Evolutionary conservation across 2,113 vertebrate genomes (phyloP).

Genomic region (Deroptyus accipitrinus): DNA sequence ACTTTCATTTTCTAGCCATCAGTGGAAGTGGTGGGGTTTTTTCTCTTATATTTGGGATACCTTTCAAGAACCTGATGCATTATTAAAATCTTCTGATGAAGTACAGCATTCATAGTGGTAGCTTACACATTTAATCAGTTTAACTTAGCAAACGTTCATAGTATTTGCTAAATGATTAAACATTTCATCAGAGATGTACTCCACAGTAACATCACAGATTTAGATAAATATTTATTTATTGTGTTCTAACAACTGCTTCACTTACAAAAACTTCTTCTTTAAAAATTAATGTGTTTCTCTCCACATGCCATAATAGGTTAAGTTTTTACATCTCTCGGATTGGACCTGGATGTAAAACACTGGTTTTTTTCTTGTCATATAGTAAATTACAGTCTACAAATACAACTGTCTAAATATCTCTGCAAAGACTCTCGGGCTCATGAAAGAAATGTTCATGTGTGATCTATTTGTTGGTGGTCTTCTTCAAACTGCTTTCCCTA

Average conservation of each 20-base stretch:
- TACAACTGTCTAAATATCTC: background rate
- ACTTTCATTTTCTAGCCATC: background rate
- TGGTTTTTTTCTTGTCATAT: background rate
- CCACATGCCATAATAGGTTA: background rate
- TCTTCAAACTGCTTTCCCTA: conserved; percentile 8
- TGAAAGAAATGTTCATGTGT: background rate
- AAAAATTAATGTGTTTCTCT: background rate
- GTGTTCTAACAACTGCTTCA: background rate
- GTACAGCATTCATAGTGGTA: background rate
- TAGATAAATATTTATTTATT: background rate
- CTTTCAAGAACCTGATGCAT: background rate
- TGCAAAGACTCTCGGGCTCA: background rate
- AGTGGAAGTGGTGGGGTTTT: background rate
- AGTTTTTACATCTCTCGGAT: background rate
- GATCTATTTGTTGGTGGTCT: conserved; percentile 40
- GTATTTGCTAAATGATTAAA: background rate
- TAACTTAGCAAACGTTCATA: background rate
- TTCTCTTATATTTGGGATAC: background rate
- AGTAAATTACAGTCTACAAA: background rate
- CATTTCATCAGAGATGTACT: background rate
- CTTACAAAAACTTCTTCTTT: background rate
- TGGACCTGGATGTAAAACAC: background rate
- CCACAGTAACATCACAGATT: background rate
- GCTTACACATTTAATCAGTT: background rate
- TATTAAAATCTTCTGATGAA: background rate